Percentiles rank a stretch among this genome's conserved stretches.
Evolutionary conservation across 2,797 vertebrate species (phyloP).

Genomic region (Chelonia mydas): DNA sequence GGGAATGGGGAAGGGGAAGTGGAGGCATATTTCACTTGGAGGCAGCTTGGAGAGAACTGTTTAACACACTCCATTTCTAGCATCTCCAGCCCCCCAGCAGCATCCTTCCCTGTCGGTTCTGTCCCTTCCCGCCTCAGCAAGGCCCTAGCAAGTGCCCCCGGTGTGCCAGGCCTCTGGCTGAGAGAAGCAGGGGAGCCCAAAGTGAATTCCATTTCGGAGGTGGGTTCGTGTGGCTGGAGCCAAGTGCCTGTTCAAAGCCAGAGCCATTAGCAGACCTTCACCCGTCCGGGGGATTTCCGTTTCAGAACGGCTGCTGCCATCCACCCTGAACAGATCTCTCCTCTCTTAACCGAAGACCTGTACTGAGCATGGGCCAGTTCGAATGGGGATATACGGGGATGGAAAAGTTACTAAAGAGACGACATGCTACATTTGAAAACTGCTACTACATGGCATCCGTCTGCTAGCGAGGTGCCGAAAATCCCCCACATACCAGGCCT

Average conservation of each 20-base stretch:
- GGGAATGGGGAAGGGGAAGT: not conserved
- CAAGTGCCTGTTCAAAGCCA: accelerated
- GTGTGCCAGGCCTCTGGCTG: accelerated
- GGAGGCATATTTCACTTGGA: accelerated
- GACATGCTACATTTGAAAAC: not conserved
- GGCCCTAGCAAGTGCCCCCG: not conserved
- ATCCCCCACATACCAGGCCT: not conserved
- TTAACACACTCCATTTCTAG: accelerated
- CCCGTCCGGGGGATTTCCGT: accelerated
- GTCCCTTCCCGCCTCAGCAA: accelerated
- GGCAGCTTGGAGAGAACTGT: accelerated
- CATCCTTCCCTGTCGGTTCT: not conserved
- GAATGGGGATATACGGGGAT: accelerated
- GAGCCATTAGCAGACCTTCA: accelerated
- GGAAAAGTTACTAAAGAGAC: not conserved
- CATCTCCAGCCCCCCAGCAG: accelerated
- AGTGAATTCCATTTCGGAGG: accelerated
- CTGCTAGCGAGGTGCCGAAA: accelerated
- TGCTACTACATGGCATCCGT: not conserved
- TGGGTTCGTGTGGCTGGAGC: accelerated
- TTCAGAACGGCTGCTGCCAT: accelerated
- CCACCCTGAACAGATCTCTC: accelerated
- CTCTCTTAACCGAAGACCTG: accelerated
- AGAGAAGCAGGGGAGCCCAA: too few relatives aligned
- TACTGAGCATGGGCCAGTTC: not conserved